Evolutionary conservation across 2,113 vertebrate species (phyloP).

Genomic region (Entomyzon cyanotis): DNA sequence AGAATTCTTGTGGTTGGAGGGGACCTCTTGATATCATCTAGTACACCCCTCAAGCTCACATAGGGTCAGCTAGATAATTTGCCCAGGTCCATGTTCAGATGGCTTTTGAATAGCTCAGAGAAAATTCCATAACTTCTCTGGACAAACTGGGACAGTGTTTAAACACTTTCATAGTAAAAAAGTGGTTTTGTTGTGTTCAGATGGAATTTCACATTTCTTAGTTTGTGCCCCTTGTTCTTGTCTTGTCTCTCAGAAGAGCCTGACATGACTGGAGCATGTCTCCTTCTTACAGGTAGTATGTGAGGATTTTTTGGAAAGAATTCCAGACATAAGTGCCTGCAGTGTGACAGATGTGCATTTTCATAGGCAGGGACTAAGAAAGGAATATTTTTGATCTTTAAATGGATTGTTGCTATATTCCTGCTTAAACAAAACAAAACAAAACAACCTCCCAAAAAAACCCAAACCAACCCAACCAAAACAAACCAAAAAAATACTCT

Average conservation of each 20-base stretch:
- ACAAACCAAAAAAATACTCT: accelerated
- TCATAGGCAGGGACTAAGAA: neutral
- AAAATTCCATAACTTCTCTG: neutral
- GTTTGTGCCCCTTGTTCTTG: neutral
- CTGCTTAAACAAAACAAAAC: neutral
- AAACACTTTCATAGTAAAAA: neutral
- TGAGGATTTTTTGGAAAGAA: neutral
- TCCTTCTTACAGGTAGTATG: neutral
- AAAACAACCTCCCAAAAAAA: accelerated
- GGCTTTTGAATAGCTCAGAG: neutral
- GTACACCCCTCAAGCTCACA: neutral
- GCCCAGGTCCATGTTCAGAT: neutral
- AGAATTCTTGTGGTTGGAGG: neutral
- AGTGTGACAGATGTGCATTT: neutral
- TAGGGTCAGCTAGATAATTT: neutral
- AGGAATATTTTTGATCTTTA: neutral
- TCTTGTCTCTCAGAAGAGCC: neutral
- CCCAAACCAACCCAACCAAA: neutral
- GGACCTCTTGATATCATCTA: neutral
- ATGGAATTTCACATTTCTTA: neutral
- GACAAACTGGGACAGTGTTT: neutral
- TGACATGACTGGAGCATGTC: neutral
- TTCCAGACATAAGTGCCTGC: neutral
- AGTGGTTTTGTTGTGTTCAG: neutral
- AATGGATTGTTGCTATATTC: neutral